Evolutionary conservation across 2,113 vertebrate genomes (phyloP).

Genomic region (Empidonax alnorum): DNA sequence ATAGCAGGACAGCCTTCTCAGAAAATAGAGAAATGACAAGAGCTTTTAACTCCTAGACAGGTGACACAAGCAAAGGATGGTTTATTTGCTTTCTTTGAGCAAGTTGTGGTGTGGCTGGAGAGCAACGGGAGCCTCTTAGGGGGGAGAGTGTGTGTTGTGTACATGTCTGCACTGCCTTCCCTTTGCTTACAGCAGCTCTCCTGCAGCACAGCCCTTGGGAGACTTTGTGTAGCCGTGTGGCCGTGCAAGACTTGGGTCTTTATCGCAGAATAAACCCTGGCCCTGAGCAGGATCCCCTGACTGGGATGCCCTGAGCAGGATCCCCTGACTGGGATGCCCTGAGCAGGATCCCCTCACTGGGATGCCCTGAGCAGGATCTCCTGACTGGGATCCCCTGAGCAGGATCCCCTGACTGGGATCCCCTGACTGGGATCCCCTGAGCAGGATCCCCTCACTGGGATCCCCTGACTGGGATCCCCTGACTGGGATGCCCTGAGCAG

Average conservation of each 20-base stretch:
- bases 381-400: neutral
- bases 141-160: accelerated
- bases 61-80: neutral
- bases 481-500: too few relatives aligned
- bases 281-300: too few relatives aligned
- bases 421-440: neutral
- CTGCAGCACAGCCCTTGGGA: neutral
- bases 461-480: neutral
- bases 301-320: too few relatives aligned
- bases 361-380: neutral
- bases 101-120: neutral
- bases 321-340: too few relatives aligned
- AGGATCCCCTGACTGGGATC: accelerated
- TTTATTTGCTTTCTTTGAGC: neutral
- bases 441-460: accelerated
- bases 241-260: neutral
- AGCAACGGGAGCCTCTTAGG: neutral
- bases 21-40: neutral
- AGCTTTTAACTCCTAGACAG: neutral
- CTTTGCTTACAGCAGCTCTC: neutral
- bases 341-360: too few relatives aligned
- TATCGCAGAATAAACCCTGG: neutral
- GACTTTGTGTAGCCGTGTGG: neutral
- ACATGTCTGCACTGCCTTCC: neutral
- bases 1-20: neutral